These are phyloP conservation scores for Perizoma affinitatum DNA, from an alignment of 2,888 invertebrate genomes.

Conservation along the genomic window DNA sequence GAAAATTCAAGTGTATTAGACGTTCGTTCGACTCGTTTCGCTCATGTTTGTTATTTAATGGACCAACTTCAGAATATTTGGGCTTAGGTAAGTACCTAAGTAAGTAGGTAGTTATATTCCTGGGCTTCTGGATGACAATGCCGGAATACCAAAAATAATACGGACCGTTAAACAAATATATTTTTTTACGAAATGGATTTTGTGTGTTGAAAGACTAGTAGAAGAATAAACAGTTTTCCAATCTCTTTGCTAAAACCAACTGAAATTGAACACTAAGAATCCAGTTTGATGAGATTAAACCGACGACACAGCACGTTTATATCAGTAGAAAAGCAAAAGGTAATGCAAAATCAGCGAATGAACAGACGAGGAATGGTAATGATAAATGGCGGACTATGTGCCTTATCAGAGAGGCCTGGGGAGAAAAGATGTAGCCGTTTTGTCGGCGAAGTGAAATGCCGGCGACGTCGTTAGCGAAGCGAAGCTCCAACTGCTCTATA, in stretches of 20 bases:
- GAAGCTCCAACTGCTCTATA: slow-evolving; percentile 56
- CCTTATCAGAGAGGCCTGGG: slow-evolving; percentile 61
- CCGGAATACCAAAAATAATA: no score
- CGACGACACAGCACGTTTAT: no score
- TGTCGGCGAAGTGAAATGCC: slow-evolving; percentile 61
- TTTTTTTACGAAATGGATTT: no score
- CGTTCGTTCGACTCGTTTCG: slow-evolving; percentile 32
- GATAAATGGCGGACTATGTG: slow-evolving; percentile 65
- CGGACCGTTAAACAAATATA: no score
- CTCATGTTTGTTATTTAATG: slow-evolving; percentile 23
- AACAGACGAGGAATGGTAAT: slow-evolving; percentile 63
- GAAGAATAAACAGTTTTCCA: no score
- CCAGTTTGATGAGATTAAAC: no score
- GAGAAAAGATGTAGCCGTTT: slow-evolving; percentile 64
- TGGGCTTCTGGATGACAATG: no score
- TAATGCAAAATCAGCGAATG: slow-evolving; percentile 32
- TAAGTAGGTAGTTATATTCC: no score
- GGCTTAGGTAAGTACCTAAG: background rate
- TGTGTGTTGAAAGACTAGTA: no score
- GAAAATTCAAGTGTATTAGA: slow-evolving; percentile 47
- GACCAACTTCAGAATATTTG: slow-evolving; percentile 17
- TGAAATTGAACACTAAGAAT: no score
- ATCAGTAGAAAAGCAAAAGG: slow-evolving; percentile 4
- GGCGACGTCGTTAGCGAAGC: slow-evolving; percentile 62
- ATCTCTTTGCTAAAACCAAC: no score